These are phyloP conservation scores for Troilus luridus DNA, from an alignment of 2,888 invertebrate genomes.

Conservation along the genomic window DNA sequence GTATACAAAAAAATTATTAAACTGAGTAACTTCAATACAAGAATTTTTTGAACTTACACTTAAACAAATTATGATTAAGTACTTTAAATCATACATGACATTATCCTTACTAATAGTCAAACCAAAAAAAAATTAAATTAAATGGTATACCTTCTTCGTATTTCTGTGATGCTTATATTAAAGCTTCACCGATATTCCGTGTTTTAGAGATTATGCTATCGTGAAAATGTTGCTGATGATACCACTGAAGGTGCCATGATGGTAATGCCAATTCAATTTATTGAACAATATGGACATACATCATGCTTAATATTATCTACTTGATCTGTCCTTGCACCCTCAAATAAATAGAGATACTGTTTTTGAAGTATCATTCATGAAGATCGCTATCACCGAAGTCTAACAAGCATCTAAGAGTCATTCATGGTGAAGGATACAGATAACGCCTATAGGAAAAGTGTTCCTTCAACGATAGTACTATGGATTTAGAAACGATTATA, in stretches of 20 bases:
- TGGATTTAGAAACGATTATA: too few relatives aligned
- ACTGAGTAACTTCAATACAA: too few relatives aligned
- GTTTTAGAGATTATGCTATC: neutral
- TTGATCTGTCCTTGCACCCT: neutral
- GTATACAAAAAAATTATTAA: too few relatives aligned
- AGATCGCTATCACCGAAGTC: neutral
- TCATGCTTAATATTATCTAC: neutral
- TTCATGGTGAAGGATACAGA: neutral
- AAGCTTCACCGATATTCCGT: neutral
- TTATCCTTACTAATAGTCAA: too few relatives aligned
- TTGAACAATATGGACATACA: neutral
- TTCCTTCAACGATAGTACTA: too few relatives aligned
- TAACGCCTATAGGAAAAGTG: too few relatives aligned
- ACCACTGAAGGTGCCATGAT: neutral
- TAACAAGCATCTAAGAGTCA: neutral
- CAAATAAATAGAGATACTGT: neutral
- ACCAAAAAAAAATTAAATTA: too few relatives aligned
- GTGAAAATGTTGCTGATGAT: neutral
- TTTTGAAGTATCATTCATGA: neutral
- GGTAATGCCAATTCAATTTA: neutral
- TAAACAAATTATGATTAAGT: too few relatives aligned
- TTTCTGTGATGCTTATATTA: too few relatives aligned
- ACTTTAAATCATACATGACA: too few relatives aligned
- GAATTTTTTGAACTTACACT: too few relatives aligned
- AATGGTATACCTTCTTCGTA: too few relatives aligned